Base-by-base conservation (phyloP, 2,888 invertebrate genomes). In the Cyclophora albipunctata region DNA sequence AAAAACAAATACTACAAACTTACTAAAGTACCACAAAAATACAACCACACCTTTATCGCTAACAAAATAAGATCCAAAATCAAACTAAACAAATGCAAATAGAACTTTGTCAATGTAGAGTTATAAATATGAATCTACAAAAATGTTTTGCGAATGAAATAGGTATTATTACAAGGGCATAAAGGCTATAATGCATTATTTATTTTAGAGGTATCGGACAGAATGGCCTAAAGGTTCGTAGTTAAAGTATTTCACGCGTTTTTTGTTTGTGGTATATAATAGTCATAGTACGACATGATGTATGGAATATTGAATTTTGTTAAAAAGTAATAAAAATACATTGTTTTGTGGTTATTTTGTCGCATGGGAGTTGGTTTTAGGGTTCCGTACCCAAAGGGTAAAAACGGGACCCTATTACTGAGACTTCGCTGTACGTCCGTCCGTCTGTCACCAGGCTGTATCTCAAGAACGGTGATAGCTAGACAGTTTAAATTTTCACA, bases 51-150 rank as follows among this genome's bases (percentile, higher is more conserved):
- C 51, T 53, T 51, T 62, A 62, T 34, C 0, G 2, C 4, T 0
- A 3, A 4, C 7, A 2, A 2, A 3, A 42, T 57, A 61, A 44
- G 7, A 46, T n/a, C 34, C 40, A 46, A 45, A 37, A 46, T 51
- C 34, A 2, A n/a, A 47, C 56, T 48, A 33, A 0, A 0, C 42
- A 42, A 34, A 34, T 4, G 58, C 45, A 60, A 47, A 50, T 3
- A 5, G 45, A 63, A 46, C 42, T 34, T 61, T 64, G 66, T 53
- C 62, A 55, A 67, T 63, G 53, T 50, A 4, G 48, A 48, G 61
- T 62, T 63, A 65, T 70, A 67, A 69, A 71, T 66, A 67, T 67
- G 63, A 60, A 59, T 60, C 51, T 55, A 55, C 64, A 62, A 64
- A 60, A 46, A 59, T 63, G 53, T 54, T 56, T 53, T 63, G 58